These are phyloP conservation scores for Acrocephalus kingi DNA, from an alignment of 2,113 vertebrate species.

Conservation along the genomic window DNA sequence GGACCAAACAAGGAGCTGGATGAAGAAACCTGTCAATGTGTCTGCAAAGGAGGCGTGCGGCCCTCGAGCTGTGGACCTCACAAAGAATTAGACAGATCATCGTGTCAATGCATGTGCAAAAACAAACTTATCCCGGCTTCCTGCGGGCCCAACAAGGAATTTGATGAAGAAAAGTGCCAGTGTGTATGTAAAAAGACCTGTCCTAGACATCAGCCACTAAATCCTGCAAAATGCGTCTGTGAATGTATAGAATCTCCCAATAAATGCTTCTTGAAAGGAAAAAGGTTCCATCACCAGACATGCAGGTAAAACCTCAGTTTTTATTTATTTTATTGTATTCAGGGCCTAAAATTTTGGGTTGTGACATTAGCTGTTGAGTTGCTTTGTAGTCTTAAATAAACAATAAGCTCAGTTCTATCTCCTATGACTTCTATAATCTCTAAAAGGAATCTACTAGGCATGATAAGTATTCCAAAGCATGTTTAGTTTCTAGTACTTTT, in stretches of 20 bases:
- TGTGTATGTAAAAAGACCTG: slow-evolving; percentile 87
- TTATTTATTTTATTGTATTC: not conserved
- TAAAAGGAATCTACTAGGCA: not conserved
- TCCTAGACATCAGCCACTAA: slow-evolving; percentile 87
- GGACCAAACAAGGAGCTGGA: slow-evolving; percentile 90
- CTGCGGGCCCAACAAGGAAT: slow-evolving; percentile 82
- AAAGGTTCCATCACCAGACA: slow-evolving; percentile 87
- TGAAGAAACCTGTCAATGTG: slow-evolving; percentile 90
- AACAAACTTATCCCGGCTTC: slow-evolving; percentile 76
- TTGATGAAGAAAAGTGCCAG: slow-evolving; percentile 88
- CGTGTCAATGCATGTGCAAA: slow-evolving; percentile 88
- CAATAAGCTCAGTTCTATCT: not conserved
- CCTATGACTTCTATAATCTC: not conserved
- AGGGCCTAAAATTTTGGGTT: not conserved
- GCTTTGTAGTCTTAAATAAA: not conserved
- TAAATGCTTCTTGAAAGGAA: slow-evolving; percentile 92
- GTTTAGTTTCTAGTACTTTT: not conserved
- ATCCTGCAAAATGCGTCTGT: slow-evolving; percentile 87
- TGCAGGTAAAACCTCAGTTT: slow-evolving; percentile 83
- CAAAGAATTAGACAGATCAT: slow-evolving; percentile 83
- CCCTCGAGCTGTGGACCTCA: slow-evolving; percentile 83
- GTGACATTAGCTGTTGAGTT: not conserved
- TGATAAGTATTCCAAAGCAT: not conserved
- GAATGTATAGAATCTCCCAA: slow-evolving; percentile 92
- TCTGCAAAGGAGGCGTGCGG: slow-evolving; percentile 77